phyloP scores from a whole-genome alignment of 2,888 invertebrate genomes.

The Cephus nigrinus region DNA sequence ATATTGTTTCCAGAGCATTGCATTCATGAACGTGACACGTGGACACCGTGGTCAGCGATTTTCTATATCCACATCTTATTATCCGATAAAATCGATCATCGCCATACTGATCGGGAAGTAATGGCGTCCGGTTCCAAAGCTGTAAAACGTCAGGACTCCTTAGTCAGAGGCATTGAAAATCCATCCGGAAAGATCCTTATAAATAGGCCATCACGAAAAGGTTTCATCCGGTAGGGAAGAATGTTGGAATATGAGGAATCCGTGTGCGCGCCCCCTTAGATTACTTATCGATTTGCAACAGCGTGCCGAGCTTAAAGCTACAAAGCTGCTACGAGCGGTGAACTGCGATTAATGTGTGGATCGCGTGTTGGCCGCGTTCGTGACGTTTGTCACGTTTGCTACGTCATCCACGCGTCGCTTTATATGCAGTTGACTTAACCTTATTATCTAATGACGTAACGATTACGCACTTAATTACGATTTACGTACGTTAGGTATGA shows the following conservation, averaged over 20 bases:
- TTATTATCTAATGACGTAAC: background rate
- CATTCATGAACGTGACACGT: background rate
- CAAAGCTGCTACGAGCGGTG: background rate
- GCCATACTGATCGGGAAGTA: background rate
- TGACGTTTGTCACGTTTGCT: background rate
- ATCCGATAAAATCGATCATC: background rate
- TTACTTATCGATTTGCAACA: background rate
- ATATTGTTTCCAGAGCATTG: background rate
- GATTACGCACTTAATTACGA: background rate
- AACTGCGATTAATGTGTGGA: constrained; percentile 2
- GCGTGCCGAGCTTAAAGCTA: background rate
- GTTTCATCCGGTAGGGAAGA: background rate
- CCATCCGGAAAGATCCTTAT: background rate
- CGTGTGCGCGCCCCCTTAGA: background rate
- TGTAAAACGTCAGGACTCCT: background rate
- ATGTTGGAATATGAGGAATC: background rate
- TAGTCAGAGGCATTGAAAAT: background rate
- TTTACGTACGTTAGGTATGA: background rate
- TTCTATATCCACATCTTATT: background rate
- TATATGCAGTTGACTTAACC: background rate
- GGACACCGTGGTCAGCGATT: background rate
- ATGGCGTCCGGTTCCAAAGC: background rate
- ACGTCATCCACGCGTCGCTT: background rate
- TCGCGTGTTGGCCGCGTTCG: background rate
- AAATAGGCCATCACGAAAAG: background rate